These are phyloP conservation scores for Tretioscincus oriximinensis DNA, from an alignment of 2,113 vertebrate genomes.

Conservation along the genomic window DNA sequence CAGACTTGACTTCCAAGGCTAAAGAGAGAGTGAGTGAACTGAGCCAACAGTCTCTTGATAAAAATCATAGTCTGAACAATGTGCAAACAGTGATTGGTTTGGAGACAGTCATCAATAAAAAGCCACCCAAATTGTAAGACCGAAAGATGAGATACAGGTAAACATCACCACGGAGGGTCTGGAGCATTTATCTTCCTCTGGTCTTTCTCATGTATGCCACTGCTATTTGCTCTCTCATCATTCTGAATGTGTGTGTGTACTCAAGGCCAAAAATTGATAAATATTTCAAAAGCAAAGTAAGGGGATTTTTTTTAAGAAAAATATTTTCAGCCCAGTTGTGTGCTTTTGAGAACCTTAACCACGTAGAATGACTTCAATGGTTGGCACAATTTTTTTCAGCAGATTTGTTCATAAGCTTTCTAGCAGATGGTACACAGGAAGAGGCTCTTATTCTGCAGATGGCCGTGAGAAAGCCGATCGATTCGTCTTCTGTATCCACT, in stretches of 20 bases:
- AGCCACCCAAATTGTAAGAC: slow-evolving; percentile 27
- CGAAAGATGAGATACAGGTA: slow-evolving; percentile 27
- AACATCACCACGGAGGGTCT: slow-evolving; percentile 36
- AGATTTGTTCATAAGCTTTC: neutral
- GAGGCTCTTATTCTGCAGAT: neutral
- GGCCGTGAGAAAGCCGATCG: neutral
- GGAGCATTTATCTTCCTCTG: slow-evolving; percentile 13
- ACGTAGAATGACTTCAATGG: neutral
- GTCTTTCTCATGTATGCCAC: slow-evolving; percentile 33
- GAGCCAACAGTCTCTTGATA: slow-evolving; percentile 2
- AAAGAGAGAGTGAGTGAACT: neutral
- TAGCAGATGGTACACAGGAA: neutral
- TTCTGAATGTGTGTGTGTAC: slow-evolving; percentile 46
- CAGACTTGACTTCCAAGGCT: slow-evolving; percentile 6
- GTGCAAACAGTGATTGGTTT: slow-evolving; percentile 21
- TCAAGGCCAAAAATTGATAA: slow-evolving; percentile 46
- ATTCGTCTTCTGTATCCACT: too few species aligned
- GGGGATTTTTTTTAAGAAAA: too few species aligned
- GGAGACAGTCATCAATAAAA: slow-evolving; percentile 23
- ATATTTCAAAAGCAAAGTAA: slow-evolving; percentile 44
- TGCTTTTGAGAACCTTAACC: neutral
- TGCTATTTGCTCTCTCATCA: slow-evolving; percentile 56
- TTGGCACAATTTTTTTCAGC: neutral
- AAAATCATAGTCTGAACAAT: neutral
- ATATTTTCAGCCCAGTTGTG: neutral